Base-by-base conservation (phyloP, 2,888 invertebrate genomes). In the Lasiommata megera region DNA sequence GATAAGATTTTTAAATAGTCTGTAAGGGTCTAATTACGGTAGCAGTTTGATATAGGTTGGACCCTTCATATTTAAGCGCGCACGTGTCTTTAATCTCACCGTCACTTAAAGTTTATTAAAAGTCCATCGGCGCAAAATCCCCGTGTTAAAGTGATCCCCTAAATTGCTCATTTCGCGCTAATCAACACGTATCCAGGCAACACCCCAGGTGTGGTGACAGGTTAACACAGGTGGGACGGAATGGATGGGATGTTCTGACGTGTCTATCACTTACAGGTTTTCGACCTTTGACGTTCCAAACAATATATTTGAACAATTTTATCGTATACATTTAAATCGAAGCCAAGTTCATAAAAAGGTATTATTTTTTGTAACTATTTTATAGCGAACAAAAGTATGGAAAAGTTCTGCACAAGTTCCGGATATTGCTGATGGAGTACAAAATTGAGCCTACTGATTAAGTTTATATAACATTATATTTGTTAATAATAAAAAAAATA, bases 91-190 rank as follows among this genome's bases (percentile, higher is more conserved):
- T 41, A 52, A 41, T 41, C 41, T 16, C 17, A 16, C 23, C 41
- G 52, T 52, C 52, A 52, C 52, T 52, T 52, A 12, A 52, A 52
- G 31, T 52, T 52, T 52, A 52, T 52, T 52, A 52, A 52, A 52
- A 52, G 31, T 31, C 52, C 14, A 41, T 52, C 51, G 51, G 40
- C 44, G 29, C 16, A 29, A 29, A 16, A 44, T 28, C 31, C 31
- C 46, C 46, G 31, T 31, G 46, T 46, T 31, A 16, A 31, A 46
- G 46, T 16, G 46, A 46, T 46, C 46, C 46, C 46, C 46, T 31
- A 52, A 52, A 52, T 52, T 52, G 52, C 52, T 52, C 52, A 52
- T 52, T 52, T 52, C 52, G 23, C 52, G 52, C 40, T 41, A 52
- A 52, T 52, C 52, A 52, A 40, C 31, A 17, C 12, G 52, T 52